phyloP scores from a whole-genome alignment of 1,140 invertebrate species.

The Camponotus vicinus region DNA sequence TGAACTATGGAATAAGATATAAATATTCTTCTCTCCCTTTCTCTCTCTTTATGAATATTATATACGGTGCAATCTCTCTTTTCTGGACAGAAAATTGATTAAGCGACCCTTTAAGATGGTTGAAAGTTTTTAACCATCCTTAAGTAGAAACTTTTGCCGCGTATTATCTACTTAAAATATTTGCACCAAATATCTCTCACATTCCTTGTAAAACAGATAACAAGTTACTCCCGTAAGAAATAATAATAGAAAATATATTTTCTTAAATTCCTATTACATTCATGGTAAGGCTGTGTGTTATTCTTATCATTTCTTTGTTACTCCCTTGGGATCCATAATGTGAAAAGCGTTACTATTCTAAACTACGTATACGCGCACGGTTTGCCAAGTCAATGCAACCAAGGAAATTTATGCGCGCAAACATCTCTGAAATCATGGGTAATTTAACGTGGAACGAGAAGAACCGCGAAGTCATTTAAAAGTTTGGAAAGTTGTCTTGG shows the following conservation, averaged over 20 bases:
- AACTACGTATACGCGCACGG: slow-evolving; percentile 36
- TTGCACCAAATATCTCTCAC: not conserved
- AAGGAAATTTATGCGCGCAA: slow-evolving; percentile 60
- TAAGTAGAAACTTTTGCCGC: slow-evolving; percentile 13
- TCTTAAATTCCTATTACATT: slow-evolving; percentile 5
- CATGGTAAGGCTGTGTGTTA: slow-evolving; percentile 16
- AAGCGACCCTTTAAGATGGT: not conserved
- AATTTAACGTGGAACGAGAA: slow-evolving; percentile 61
- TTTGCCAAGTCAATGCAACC: slow-evolving; percentile 52
- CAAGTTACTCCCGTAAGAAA: not conserved
- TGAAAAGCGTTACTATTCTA: slow-evolving; percentile 49
- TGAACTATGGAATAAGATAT: slow-evolving; percentile 6
- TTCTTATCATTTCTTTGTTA: slow-evolving; percentile 36
- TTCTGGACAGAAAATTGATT: not conserved
- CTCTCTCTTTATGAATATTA: not conserved
- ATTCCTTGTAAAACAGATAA: not conserved
- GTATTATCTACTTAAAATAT: slow-evolving; percentile 8
- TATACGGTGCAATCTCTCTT: not conserved
- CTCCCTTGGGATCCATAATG: slow-evolving; percentile 19
- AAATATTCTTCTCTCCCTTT: too few relatives aligned
- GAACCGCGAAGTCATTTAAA: slow-evolving; percentile 57
- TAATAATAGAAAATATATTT: slow-evolving; percentile 29
- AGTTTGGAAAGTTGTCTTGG: slow-evolving; percentile 50
- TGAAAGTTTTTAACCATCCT: slow-evolving; percentile 10
- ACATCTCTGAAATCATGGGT: slow-evolving; percentile 63